A percentile compares a stretch with the other conserved stretches of the same genome.
Evolutionary conservation across 2,113 vertebrate species (phyloP).

Genomic region (Nansenia antarctica): DNA sequence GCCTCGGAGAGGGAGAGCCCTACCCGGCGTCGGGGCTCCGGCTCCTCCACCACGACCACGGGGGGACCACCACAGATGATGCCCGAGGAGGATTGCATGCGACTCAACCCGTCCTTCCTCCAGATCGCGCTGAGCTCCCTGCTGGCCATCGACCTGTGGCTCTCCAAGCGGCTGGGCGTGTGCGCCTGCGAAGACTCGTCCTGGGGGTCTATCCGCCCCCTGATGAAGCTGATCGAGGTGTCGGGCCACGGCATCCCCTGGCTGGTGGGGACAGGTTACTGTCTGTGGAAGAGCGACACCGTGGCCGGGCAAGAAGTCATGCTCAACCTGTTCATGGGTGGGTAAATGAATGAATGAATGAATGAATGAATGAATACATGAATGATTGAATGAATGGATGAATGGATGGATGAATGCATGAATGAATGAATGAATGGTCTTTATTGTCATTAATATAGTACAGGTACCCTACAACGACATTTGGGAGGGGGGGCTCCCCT

Average conservation of each 20-base stretch:
- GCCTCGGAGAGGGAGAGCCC: conserved; percentile 88
- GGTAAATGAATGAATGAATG: background rate
- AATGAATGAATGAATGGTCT: no score
- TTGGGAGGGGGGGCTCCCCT: no score
- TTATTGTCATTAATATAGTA: no score
- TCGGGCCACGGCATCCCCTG: conserved; percentile 94
- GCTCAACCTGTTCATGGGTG: conserved; percentile 75
- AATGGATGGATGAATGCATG: no score
- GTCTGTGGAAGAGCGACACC: conserved; percentile 87
- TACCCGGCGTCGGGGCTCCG: conserved; percentile 81
- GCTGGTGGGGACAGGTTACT: conserved; percentile 86
- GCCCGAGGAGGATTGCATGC: conserved; percentile 89
- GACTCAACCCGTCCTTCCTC: conserved; percentile 89
- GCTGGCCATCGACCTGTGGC: conserved; percentile 93
- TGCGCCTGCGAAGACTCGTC: conserved; percentile 90
- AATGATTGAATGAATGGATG: no score
- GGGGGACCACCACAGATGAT: conserved; percentile 66
- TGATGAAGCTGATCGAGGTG: conserved; percentile 94
- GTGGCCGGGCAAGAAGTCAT: conserved; percentile 89
- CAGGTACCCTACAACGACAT: no score
- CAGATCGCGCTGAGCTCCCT: conserved; percentile 91
- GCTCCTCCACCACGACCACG: conserved; percentile 70
- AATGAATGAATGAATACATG: no score
- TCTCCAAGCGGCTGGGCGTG: conserved; percentile 92
- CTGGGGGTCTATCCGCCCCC: conserved; percentile 87